phyloP scores from a whole-genome alignment of 2,888 invertebrate species.

The Biston betularia region DNA sequence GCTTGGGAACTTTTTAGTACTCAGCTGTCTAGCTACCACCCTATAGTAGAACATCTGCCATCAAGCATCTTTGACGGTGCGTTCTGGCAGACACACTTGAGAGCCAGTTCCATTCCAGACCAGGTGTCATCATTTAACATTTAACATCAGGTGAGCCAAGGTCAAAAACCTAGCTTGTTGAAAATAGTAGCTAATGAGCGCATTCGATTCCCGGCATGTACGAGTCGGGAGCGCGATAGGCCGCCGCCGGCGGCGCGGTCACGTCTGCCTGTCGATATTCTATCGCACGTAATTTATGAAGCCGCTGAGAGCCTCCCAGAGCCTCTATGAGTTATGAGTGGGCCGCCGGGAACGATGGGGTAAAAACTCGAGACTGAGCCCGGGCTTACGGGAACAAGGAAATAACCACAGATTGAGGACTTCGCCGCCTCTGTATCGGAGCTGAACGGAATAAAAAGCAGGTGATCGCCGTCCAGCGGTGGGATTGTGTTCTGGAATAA shows the following conservation, averaged over 20 bases:
- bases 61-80: too few relatives aligned
- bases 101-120: too few relatives aligned
- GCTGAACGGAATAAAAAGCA: slow-evolving; percentile 4
- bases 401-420: slow-evolving; percentile 11
- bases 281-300: slow-evolving; percentile 35
- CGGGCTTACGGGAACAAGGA: slow-evolving; percentile 18
- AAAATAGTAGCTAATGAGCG: background rate
- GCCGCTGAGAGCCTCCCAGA: slow-evolving; percentile 21
- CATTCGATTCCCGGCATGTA: background rate
- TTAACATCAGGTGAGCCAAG: too few relatives aligned
- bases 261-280: slow-evolving; percentile 41
- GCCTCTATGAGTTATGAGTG: slow-evolving; percentile 24
- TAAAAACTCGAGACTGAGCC: slow-evolving; percentile 27
- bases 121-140: too few relatives aligned
- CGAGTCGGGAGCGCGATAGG: slow-evolving; percentile 10
- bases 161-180: too few relatives aligned
- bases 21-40: too few relatives aligned
- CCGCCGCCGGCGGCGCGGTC: slow-evolving; percentile 24
- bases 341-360: slow-evolving; percentile 22
- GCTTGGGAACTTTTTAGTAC: too few relatives aligned
- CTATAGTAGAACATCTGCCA: too few relatives aligned
- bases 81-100: too few relatives aligned
- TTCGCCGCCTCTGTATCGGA: slow-evolving; percentile 1
- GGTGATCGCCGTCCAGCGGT: background rate
- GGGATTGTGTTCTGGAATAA: too few relatives aligned